Evolutionary conservation across 2,113 vertebrate genomes (phyloP).

Genomic region (Lagopus muta): DNA sequence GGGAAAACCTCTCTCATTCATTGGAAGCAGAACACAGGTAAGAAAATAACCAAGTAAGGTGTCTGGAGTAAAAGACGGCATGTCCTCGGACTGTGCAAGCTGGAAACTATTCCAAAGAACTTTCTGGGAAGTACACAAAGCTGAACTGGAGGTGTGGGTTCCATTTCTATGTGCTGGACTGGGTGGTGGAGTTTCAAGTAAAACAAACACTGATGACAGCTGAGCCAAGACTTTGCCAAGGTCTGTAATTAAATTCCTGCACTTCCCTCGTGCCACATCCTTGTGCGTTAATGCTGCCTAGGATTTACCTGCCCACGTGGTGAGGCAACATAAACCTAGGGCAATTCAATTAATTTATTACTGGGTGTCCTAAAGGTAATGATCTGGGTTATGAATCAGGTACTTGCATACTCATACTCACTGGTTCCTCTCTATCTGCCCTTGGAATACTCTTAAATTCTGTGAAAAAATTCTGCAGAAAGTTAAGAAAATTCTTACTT

Average conservation of each 20-base stretch:
- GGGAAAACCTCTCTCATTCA: constrained; percentile 93
- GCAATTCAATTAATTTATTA: not conserved
- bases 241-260: constrained; percentile 43
- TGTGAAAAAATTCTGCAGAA: not conserved
- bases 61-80: not conserved
- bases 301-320: not conserved
- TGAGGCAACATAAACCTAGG: not conserved
- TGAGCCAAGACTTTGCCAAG: not conserved
- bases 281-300: not conserved
- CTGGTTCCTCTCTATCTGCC: not conserved
- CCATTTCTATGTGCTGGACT: not conserved
- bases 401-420: not conserved
- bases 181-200: not conserved
- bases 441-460: not conserved
- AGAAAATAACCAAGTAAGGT: not conserved
- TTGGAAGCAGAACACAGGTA: constrained; percentile 98
- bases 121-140: not conserved
- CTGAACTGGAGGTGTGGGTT: not conserved
- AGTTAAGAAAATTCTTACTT: not conserved
- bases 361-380: not conserved
- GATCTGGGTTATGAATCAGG: not conserved
- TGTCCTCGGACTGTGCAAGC: not conserved
- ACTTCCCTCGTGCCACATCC: not conserved
- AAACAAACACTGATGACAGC: not conserved
- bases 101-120: not conserved